Evolutionary conservation across 2,797 vertebrate species (phyloP).

Genomic region (Ptychadena robeensis): DNA sequence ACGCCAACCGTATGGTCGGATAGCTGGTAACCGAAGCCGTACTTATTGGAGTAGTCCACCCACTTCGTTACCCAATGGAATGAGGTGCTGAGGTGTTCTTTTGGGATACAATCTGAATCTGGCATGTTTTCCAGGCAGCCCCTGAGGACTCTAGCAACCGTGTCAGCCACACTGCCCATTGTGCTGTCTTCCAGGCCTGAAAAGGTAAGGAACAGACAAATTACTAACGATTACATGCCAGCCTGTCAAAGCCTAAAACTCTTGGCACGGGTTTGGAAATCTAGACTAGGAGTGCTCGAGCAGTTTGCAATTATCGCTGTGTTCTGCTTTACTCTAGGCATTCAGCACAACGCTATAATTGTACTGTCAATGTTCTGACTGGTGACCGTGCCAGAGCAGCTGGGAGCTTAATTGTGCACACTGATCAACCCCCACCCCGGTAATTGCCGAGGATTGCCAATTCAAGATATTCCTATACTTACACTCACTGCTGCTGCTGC

Average conservation of each 20-base stretch:
- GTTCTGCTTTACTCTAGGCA: constrained; percentile 22
- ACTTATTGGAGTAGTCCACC: constrained; percentile 99
- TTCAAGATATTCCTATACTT: constrained; percentile 68
- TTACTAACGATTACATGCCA: constrained; percentile 10
- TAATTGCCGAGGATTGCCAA: background rate
- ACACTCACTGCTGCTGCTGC: constrained; percentile 98
- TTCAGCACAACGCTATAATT: constrained; percentile 30
- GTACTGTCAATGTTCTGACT: constrained; percentile 26
- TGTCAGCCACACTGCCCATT: constrained; percentile 91
- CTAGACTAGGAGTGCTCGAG: background rate
- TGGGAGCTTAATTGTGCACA: constrained; percentile 4
- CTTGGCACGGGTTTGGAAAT: background rate
- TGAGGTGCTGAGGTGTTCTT: constrained; percentile 79
- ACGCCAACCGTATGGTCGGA: constrained; percentile 97
- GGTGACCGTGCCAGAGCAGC: constrained; percentile 29
- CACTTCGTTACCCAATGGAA: constrained; percentile 99
- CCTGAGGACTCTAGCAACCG: constrained; percentile 88
- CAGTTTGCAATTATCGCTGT: constrained; percentile 15
- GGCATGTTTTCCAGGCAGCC: constrained; percentile 95
- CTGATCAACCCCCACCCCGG: background rate
- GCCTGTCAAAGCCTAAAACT: background rate
- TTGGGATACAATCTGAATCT: constrained; percentile 86
- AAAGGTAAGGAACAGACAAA: constrained; percentile 16
- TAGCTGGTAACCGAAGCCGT: constrained; percentile 97
- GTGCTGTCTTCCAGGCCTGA: constrained; percentile 93